A percentile compares a stretch with the other conserved stretches of the same genome.
Conservation (phyloP, 2,888 invertebrate genomes). For the Dorcus hopei region DNA sequence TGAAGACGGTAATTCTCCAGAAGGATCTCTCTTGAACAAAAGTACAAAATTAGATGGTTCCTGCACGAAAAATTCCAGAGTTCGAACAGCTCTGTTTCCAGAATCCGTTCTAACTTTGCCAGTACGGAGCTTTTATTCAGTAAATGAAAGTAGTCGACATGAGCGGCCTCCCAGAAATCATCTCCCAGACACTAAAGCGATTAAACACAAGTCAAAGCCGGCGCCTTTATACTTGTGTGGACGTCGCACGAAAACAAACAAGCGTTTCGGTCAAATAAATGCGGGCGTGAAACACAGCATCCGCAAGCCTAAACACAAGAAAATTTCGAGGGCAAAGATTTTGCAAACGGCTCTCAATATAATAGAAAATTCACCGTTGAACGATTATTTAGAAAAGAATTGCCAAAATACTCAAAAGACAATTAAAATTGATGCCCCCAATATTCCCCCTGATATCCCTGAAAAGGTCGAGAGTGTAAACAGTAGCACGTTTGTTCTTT, state of each 20-base stretch:
- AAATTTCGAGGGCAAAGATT: constrained; percentile 27
- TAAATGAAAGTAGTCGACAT: not conserved
- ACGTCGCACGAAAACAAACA: constrained; percentile 44
- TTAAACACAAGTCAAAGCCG: constrained; percentile 16
- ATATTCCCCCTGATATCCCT: no score
- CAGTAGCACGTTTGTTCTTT: no score
- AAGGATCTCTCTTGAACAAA: constrained; percentile 17
- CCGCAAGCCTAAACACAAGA: constrained; percentile 57
- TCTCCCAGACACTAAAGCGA: not conserved
- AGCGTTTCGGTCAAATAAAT: constrained; percentile 60
- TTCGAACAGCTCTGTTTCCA: constrained; percentile 45
- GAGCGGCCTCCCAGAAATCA: not conserved
- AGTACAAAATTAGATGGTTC: constrained; percentile 26
- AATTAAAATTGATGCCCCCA: no score
- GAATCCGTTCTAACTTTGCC: constrained; percentile 49
- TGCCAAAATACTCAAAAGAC: no score
- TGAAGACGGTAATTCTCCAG: constrained; percentile 24
- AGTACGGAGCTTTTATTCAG: constrained; percentile 54
- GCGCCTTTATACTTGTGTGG: constrained; percentile 33
- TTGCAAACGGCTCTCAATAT: constrained; percentile 37
- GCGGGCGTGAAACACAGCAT: constrained; percentile 64
- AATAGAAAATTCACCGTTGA: constrained; percentile 36
- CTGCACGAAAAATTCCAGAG: constrained; percentile 37
- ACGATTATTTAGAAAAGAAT: constrained; percentile 29
- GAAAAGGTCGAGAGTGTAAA: no score